Evolutionary conservation across 2,797 vertebrate species (phyloP), one percentile per base, ranked within the genome.

Genomic region (Esox lucius): DNA sequence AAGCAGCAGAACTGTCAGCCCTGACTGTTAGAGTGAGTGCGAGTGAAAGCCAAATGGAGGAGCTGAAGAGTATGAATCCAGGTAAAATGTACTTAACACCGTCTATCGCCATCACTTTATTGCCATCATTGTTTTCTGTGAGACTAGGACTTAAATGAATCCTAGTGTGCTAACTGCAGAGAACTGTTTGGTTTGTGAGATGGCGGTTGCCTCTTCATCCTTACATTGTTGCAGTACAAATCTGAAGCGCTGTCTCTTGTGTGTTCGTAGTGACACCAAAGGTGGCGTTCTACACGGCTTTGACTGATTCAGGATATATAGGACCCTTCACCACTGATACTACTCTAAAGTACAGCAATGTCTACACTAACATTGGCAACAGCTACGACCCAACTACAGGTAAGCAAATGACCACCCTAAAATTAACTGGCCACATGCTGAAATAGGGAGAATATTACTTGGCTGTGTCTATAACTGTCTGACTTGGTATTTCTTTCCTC

Each of bases 321-420:
- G 69, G 69, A 33, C 70, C 51, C 31, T 71, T 71, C 48, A 39
- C 31, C 51, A 39, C 70, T 22, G 51, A 59, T 1, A 22, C 26
- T 19, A 71, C 70, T 56, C 70, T 59, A 46, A 56, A 56, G 17
- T 71, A 56, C 70, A 71, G 51, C 26, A 71, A 35, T 0, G 26
- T 71, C 19, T 19, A 56, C 51, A 71, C 70, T 17, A 71, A 59
- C 51, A 71, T 59, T 8, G 51, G 51, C 70, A 33, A 59, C 12
- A 28, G 48, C 19, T 56, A 53, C 17, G 19, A 53, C 51, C 51
- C 51, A 53, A 19, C 51, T 19, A 53, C 51, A 53, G 19, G 51
- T 53, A 19, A 19, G 51, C 51, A 12, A 22, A 56, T 11, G 1
- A n/a, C 5, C 9, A 56, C 53, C 19, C 53, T n/a, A 22, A 42